A percentile compares a stretch with the other conserved stretches of the same genome.
Evolutionary conservation across 2,888 invertebrate genomes (phyloP).

Genomic region (Diarsia brunnea): DNA sequence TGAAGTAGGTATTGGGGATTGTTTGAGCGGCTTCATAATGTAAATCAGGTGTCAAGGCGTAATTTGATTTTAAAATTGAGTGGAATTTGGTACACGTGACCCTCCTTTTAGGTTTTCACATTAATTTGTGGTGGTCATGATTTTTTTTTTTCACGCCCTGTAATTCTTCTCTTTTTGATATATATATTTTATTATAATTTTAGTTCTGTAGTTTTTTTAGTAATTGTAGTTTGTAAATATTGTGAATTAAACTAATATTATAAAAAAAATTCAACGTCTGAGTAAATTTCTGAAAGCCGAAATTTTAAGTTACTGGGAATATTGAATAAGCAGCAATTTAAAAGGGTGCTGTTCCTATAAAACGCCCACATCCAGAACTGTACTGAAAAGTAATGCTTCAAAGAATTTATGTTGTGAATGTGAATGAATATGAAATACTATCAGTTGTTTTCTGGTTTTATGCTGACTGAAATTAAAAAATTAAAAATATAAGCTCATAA

Average conservation of each 20-base stretch:
- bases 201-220: too few species aligned
- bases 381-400: not conserved
- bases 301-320: not conserved
- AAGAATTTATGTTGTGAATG: not conserved
- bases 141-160: too few species aligned
- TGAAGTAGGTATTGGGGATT: not conserved
- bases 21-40: not conserved
- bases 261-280: not conserved
- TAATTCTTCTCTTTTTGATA: too few species aligned
- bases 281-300: not conserved
- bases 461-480: not conserved
- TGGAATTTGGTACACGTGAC: not conserved
- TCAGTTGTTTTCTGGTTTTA: not conserved
- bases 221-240: too few species aligned
- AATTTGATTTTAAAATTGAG: not conserved
- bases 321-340: not conserved
- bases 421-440: not conserved
- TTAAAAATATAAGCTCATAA: not conserved
- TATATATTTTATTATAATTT: too few species aligned
- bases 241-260: too few species aligned
- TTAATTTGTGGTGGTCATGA: too few species aligned
- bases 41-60: not conserved
- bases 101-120: not conserved
- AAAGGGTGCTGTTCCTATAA: not conserved
- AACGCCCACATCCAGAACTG: not conserved